Conservation (phyloP, 1,140 invertebrate genomes). For the Platyura marginata region DNA sequence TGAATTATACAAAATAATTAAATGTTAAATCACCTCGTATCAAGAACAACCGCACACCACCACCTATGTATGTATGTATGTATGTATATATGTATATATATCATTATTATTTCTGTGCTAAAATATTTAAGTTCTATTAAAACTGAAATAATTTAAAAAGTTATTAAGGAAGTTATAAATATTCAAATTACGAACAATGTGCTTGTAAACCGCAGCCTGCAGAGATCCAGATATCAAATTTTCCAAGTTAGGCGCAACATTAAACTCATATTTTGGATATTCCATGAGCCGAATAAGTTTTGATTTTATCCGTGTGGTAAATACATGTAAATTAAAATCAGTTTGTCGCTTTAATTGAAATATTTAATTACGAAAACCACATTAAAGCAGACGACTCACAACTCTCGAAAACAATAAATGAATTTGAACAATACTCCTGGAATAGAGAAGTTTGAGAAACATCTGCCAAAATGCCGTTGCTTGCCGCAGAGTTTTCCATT, state of each 20-base stretch:
- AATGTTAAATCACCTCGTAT: too few species aligned
- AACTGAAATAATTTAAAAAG: not conserved
- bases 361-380: slow-evolving; percentile 1
- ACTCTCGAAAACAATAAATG: not conserved
- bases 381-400: not conserved
- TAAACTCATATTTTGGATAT: not conserved
- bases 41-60: too few species aligned
- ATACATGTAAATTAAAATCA: slow-evolving; percentile 3
- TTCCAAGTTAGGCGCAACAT: not conserved
- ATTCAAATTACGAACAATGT: not conserved
- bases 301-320: slow-evolving; percentile 1
- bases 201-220: not conserved
- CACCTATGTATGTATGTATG: too few species aligned
- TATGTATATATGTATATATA: too few species aligned
- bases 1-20: too few species aligned
- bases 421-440: not conserved
- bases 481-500: too few species aligned
- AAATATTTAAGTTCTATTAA: too few species aligned
- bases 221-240: not conserved
- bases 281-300: not conserved
- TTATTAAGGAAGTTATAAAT: not conserved
- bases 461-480: not conserved
- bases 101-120: too few species aligned
- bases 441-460: not conserved
- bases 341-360: slow-evolving; percentile 2